These are phyloP conservation scores for Galbula dea DNA, from an alignment of 2,113 vertebrate species.

Conservation along the genomic window DNA sequence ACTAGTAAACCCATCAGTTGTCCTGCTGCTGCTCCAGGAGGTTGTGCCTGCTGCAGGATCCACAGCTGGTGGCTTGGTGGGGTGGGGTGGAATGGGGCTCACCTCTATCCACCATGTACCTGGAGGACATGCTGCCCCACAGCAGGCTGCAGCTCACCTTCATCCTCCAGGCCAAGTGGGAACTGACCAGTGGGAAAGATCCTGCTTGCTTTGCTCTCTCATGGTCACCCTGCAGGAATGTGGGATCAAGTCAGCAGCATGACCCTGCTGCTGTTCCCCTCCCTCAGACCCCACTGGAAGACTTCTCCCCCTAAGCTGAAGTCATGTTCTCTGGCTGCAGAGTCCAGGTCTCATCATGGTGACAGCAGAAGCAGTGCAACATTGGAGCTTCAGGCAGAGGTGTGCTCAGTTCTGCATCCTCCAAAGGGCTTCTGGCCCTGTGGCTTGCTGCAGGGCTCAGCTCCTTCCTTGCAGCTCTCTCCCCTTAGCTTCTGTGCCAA, in stretches of 20 bases:
- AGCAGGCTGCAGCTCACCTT: not conserved
- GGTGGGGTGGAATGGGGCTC: not conserved
- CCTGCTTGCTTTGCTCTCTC: not conserved
- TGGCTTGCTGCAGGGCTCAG: not conserved
- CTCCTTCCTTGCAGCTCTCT: not conserved
- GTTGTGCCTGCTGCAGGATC: not conserved
- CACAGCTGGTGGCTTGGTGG: not conserved
- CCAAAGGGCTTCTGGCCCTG: not conserved
- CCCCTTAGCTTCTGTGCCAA: not conserved
- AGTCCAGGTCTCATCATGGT: fast-evolving
- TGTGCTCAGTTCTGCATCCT: not conserved
- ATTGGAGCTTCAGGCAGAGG: not conserved
- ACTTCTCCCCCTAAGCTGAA: not conserved
- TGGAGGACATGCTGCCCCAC: not conserved
- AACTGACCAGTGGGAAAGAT: not conserved
- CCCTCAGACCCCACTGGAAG: fast-evolving
- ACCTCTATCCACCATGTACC: not conserved
- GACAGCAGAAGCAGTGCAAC: not conserved
- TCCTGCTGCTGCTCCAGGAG: not conserved
- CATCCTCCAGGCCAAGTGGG: not conserved
- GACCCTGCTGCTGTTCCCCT: not conserved
- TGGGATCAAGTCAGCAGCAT: not conserved
- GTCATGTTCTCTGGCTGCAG: not conserved
- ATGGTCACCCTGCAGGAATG: not conserved
- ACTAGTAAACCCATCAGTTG: not conserved